Evolutionary conservation across 2,888 invertebrate species (phyloP).

Genomic region (Erannis defoliaria): DNA sequence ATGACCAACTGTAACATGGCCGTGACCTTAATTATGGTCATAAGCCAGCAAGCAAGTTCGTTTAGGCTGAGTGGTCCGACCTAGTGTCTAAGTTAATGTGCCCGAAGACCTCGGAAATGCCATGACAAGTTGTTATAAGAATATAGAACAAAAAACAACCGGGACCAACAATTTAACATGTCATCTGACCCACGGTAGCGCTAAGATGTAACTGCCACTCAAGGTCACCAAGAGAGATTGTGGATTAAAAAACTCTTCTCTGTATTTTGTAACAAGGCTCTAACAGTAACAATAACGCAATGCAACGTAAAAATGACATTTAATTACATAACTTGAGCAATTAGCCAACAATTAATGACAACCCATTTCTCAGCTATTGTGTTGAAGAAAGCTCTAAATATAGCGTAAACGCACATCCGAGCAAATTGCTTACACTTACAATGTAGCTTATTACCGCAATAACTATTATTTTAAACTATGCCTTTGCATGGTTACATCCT

Average conservation of each 20-base stretch:
- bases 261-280: too few relatives aligned
- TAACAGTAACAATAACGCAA: neutral
- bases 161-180: too few relatives aligned
- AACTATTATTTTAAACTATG: conserved; percentile 1
- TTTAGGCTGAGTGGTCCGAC: too few relatives aligned
- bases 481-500: neutral
- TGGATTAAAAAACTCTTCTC: neutral
- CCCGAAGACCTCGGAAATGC: too few relatives aligned
- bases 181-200: too few relatives aligned
- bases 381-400: conserved; percentile 39
- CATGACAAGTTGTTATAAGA: too few relatives aligned
- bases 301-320: conserved; percentile 15
- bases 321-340: conserved; percentile 28
- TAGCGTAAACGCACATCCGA: conserved; percentile 39
- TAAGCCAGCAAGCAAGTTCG: neutral
- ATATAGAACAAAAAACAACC: too few relatives aligned
- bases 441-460: conserved; percentile 27
- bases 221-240: too few relatives aligned
- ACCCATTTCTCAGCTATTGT: conserved; percentile 44
- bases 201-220: too few relatives aligned
- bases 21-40: conserved; percentile 19
- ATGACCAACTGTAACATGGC: conserved; percentile 7
- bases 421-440: conserved; percentile 48
- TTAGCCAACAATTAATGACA: conserved; percentile 23
- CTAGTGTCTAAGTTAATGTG: too few relatives aligned